Base-by-base conservation (phyloP, 2,113 vertebrate genomes). In the Garra rufa region DNA sequence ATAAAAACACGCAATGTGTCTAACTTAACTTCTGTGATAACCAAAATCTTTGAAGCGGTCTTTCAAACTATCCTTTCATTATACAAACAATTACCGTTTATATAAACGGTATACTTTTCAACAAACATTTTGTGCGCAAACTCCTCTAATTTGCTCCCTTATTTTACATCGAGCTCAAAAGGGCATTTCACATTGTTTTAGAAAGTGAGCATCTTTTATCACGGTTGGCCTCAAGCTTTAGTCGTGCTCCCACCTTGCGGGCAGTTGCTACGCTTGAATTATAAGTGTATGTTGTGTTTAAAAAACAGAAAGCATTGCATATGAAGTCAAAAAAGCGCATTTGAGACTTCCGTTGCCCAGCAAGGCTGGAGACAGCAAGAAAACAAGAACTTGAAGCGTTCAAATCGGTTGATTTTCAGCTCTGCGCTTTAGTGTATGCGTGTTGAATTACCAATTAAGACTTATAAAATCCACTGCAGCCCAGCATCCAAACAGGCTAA, bases 161-260 rank as follows among this genome's bases (percentile, higher is more conserved):
- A 17, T 21, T 69, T 41, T 21, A 69, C 21, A 59, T 1, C 26
- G 14, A 24, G 38, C 67, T 43, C 19, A n/a, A n/a, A 44, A 77
- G 15, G 8, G 11, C 11, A 61, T 26, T 59, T 61, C 55, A 17
- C 34, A 14, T 71, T 71, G 38, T 43, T 76, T 78, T 43, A 24
- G 17, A 43, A 43, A 43, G 13, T 6, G 55, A 13, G 52, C 6
- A 7, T 61, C 44, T 77, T 28, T 24, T n/a, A 17, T 44, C 63
- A 44, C 3, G 9, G 41, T 10, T 74, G 9, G 34, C 26, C 38
- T 70, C 4, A 15, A 69, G 82, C 57, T 76, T 77, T 28, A 69
- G 57, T 61, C 73, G 50, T 88, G 88, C 85, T 87, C 86, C 88
- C 89, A 88, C 87, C 88, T 89, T 87, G 88, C 87, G 87, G 87